Evolutionary conservation across 2,113 vertebrate species (phyloP), one percentile per base, ranked within the genome.

Genomic region (Chlamydotis undulata): DNA sequence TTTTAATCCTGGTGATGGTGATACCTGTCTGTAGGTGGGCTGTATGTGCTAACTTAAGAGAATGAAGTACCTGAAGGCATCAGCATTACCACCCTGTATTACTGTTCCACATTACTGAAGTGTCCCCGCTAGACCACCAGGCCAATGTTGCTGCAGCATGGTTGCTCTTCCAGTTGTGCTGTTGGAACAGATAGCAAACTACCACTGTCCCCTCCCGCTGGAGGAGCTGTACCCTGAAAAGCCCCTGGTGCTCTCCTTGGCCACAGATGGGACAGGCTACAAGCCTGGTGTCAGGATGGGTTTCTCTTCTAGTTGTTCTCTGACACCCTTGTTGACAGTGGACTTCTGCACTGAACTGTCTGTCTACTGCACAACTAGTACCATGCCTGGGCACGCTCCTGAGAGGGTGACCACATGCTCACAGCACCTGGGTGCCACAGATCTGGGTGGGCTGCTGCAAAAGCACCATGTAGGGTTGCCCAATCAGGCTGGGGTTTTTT

Each of bases 321-420:
- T 59, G 61, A 35, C 15, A 52, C 8, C 12, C 5, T 9, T n/a
- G 17, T 25, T 39, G 31, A 25, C 21, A 18, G 31, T 13, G 18
- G 35, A 29, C 16, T 74, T 83, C 55, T 63, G 31, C 47, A 37
- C 35, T n/a, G 59, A 67, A 37, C 23, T 31, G 12, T 10, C 19
- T 2, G 2, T 17, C 18, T 57, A 28, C 26, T 24, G 65, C 22
- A 39, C 25, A 22, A 10, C 28, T n/a, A 21, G 59, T 49, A 55
- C 25, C 1, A 1, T 2, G 9, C 10, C 29, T 49, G 55, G 18
- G 59, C 43, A 33, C 0, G 1, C 7, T 50, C 6, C 49, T 68
- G 18, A 19, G 9, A 7, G 2, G 14, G 15, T 8, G 10, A 59
- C 19, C 25, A 60, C 1, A 2, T 22, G 25, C 35, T 53, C n/a